Conservation (phyloP, 1,140 invertebrate species). For the Papilio polytes region DNA sequence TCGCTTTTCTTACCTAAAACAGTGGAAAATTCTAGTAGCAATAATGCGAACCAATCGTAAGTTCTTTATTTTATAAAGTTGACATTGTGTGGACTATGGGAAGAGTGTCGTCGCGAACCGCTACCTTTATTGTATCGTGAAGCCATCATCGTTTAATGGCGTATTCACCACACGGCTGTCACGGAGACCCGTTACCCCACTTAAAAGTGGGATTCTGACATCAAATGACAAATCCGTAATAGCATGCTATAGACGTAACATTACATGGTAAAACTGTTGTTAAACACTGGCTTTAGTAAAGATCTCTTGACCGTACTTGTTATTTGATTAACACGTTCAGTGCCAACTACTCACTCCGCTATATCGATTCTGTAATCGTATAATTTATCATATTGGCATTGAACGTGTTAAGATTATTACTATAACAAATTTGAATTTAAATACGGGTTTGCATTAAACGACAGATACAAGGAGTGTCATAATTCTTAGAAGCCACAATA, state of each 20-base stretch:
- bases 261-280: not conserved
- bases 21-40: too few relatives aligned
- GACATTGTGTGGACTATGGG: not conserved
- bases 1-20: too few relatives aligned
- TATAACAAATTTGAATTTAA: not conserved
- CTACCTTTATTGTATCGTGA: not conserved
- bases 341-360: too few relatives aligned
- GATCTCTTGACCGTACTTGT: not conserved
- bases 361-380: too few relatives aligned
- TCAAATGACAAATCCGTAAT: slow-evolving; percentile 38
- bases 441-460: too few relatives aligned
- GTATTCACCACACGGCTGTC: slow-evolving; percentile 56
- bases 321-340: too few relatives aligned
- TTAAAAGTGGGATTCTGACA: slow-evolving; percentile 62
- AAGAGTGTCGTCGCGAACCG: not conserved
- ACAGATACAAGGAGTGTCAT: not conserved
- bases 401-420: not conserved
- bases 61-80: not conserved
- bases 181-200: slow-evolving; percentile 60
- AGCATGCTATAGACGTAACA: slow-evolving; percentile 3
- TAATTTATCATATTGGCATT: too few relatives aligned
- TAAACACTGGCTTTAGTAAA: not conserved
- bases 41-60: not conserved
- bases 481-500: not conserved
- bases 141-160: slow-evolving; percentile 40